Percentiles rank a stretch among this genome's conserved stretches.
Evolutionary conservation across 2,797 vertebrate species (phyloP).

Genomic region (Hyperoplus immaculatus): DNA sequence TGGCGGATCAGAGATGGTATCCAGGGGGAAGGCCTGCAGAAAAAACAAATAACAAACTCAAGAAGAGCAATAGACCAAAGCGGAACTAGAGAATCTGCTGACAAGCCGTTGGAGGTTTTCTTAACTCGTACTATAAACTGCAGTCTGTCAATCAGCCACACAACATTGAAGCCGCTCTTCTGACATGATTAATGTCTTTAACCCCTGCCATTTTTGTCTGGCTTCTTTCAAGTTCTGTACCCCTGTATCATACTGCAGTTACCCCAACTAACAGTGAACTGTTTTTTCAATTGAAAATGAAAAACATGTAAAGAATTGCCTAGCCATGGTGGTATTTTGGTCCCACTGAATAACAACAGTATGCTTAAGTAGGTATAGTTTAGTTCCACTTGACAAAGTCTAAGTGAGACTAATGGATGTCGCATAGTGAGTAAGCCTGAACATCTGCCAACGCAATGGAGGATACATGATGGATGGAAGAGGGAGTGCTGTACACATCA

Average conservation of each 20-base stretch:
- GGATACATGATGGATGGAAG: constrained; percentile 27
- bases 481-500: background rate
- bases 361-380: background rate
- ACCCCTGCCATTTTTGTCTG: background rate
- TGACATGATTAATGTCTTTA: constrained; percentile 11
- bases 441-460: constrained; percentile 25
- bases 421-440: background rate
- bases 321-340: background rate
- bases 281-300: background rate
- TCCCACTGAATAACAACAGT: background rate
- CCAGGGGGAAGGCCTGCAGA: constrained; percentile 11
- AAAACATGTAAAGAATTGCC: background rate
- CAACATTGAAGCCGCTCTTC: background rate
- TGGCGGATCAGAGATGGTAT: constrained; percentile 25
- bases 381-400: constrained; percentile 8
- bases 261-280: background rate
- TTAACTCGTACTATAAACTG: background rate
- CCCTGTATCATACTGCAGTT: constrained; percentile 14
- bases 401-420: background rate
- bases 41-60: constrained; percentile 14
- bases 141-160: background rate
- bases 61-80: too few species aligned
- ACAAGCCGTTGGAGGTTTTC: background rate
- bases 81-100: too few species aligned
- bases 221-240: background rate